A percentile compares a stretch with the other conserved stretches of the same genome.
Conservation (phyloP, 1,140 invertebrate species). For the Psix sp. region DNA sequence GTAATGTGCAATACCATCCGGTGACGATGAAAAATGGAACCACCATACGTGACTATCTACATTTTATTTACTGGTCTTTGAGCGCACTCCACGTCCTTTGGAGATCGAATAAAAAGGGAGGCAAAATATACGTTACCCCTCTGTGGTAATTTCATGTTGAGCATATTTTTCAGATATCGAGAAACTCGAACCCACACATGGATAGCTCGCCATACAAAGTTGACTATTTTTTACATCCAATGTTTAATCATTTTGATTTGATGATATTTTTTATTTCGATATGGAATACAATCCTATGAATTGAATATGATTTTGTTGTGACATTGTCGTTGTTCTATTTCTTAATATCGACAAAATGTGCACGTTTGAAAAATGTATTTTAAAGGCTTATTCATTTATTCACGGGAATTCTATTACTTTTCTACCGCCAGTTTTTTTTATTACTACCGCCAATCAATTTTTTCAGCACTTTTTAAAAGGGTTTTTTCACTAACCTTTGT, state of each 20-base stretch:
- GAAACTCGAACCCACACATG: neutral
- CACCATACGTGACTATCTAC: conserved; percentile 37
- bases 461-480: conserved; percentile 9
- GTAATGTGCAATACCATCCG: conserved; percentile 58
- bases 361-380: too few relatives aligned
- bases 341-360: too few relatives aligned
- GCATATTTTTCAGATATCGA: neutral
- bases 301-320: too few relatives aligned
- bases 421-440: conserved; percentile 3
- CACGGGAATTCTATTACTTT: neutral
- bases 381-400: neutral
- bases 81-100: conserved; percentile 30
- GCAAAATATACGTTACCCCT: neutral
- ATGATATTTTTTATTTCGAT: too few relatives aligned
- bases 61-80: conserved; percentile 46
- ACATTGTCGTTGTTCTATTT: too few relatives aligned
- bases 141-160: conserved; percentile 1
- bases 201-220: too few relatives aligned
- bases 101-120: conserved; percentile 7
- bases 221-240: too few relatives aligned
- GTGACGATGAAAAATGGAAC: conserved; percentile 56
- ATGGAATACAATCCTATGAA: too few relatives aligned
- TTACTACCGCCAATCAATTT: conserved; percentile 12
- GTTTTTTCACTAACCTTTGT: conserved; percentile 24
- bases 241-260: too few relatives aligned